Evolutionary conservation across 2,113 vertebrate genomes (phyloP).

Genomic region (Onychostruthus taczanowskii): DNA sequence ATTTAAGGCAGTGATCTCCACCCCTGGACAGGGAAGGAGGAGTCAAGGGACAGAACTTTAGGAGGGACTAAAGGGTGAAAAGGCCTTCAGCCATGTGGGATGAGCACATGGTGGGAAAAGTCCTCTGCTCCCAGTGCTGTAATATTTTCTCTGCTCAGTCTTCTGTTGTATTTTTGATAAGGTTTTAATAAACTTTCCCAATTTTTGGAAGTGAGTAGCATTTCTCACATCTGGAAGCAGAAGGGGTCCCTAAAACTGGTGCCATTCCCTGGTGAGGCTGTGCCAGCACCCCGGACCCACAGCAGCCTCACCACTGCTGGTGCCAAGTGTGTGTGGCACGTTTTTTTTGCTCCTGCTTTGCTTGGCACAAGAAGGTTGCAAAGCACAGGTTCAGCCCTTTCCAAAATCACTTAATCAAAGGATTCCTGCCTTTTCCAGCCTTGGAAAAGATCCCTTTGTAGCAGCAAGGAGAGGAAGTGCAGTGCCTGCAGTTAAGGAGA

Average conservation of each 20-base stretch:
- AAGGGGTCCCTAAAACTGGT: neutral
- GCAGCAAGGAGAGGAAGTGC: neutral
- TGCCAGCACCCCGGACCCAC: neutral
- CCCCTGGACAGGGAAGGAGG: neutral
- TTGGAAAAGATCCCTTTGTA: neutral
- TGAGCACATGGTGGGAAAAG: neutral
- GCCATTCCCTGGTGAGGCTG: neutral
- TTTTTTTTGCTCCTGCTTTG: neutral
- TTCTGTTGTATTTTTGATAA: neutral
- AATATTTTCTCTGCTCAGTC: neutral
- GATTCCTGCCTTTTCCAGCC: neutral
- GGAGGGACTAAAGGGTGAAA: neutral
- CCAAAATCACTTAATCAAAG: neutral
- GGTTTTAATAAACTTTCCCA: neutral
- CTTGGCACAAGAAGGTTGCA: neutral
- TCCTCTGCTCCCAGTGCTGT: neutral
- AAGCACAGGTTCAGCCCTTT: neutral
- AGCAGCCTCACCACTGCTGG: neutral
- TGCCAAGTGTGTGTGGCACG: fast-evolving
- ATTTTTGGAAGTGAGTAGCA: neutral
- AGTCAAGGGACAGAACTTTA: neutral
- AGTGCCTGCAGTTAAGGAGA: neutral
- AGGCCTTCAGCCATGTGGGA: neutral
- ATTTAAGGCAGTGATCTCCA: neutral
- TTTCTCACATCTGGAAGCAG: neutral